Conservation (phyloP, 2,113 vertebrate genomes). For the Spizaetus ornatus region DNA sequence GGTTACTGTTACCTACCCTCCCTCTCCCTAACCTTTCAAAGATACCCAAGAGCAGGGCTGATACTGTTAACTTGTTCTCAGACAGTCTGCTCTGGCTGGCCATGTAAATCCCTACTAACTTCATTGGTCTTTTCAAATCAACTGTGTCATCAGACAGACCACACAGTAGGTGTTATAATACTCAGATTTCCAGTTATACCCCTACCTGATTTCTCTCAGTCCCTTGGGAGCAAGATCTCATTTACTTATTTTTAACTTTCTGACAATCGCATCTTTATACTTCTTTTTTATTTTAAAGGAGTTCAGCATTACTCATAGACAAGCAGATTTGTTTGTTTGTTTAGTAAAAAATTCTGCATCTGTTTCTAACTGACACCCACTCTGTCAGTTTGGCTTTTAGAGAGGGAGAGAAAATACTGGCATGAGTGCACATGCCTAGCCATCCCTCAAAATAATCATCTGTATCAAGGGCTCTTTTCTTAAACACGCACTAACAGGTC, state of each 20-base stretch:
- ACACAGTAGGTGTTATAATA: neutral
- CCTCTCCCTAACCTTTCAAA: neutral
- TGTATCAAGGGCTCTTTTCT: neutral
- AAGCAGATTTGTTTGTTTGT: neutral
- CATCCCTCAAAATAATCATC: neutral
- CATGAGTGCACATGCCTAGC: neutral
- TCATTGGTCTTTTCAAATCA: neutral
- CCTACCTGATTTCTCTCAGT: neutral
- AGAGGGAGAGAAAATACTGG: neutral
- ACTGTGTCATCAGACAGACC: neutral
- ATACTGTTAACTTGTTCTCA: neutral
- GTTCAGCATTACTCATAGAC: neutral
- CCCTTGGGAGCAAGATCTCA: neutral
- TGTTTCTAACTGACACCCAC: neutral
- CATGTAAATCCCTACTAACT: neutral
- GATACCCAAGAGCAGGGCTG: neutral
- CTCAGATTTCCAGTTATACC: neutral
- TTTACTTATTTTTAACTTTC: neutral
- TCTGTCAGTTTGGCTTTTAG: neutral
- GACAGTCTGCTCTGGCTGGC: neutral
- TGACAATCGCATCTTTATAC: neutral
- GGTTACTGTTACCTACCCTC: neutral
- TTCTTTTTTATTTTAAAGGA: neutral
- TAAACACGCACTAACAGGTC: neutral
- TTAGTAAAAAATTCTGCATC: neutral